Evolutionary conservation across 2,888 invertebrate genomes (phyloP).

Genomic region (Elysia crispata): DNA sequence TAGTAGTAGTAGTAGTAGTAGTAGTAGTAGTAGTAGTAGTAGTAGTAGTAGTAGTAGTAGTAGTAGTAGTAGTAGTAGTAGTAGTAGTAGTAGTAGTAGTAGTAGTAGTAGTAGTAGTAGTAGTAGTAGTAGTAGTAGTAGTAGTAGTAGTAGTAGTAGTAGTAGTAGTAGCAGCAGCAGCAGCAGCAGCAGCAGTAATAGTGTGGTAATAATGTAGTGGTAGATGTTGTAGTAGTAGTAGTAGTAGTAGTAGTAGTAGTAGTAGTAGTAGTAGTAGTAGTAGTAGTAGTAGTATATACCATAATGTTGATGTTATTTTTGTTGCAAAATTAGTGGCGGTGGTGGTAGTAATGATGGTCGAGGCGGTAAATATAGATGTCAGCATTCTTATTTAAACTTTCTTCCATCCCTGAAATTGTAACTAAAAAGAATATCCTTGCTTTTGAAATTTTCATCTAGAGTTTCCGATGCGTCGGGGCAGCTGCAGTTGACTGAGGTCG

Average conservation of each 20-base stretch:
- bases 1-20: not conserved
- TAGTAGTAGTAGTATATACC: slow-evolving; percentile 31
- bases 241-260: slow-evolving; percentile 32
- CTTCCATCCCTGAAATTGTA: no score
- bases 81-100: slow-evolving; percentile 33
- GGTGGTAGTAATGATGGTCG: not conserved
- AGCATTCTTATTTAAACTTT: no score
- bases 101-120: slow-evolving; percentile 30
- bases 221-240: slow-evolving; percentile 32
- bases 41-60: not conserved
- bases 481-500: slow-evolving; percentile 77
- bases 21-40: no score
- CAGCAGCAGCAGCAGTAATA: slow-evolving; percentile 26
- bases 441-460: no score
- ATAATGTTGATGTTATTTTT: no score
- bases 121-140: slow-evolving; percentile 9
- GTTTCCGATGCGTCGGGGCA: slow-evolving; percentile 59
- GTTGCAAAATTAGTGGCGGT: not conserved
- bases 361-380: no score
- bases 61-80: slow-evolving; percentile 32
- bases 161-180: slow-evolving; percentile 28
- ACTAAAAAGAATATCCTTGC: no score
- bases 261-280: slow-evolving; percentile 37
- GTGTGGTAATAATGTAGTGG: slow-evolving; percentile 26
- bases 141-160: slow-evolving; percentile 30